Evolutionary conservation across 2,888 invertebrate species (phyloP).

Genomic region (Alviniconcha strummeri): DNA sequence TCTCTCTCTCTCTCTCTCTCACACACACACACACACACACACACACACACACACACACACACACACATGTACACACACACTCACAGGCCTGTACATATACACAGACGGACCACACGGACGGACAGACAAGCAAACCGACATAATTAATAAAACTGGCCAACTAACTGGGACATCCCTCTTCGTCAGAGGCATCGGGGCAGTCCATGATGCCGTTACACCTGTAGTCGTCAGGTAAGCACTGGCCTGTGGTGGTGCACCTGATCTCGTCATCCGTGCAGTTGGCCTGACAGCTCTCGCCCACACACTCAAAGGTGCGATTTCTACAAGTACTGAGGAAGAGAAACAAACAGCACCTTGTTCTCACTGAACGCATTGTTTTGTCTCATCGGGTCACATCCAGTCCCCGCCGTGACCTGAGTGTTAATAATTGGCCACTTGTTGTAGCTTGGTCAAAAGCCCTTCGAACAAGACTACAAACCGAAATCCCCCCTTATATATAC

Average conservation of each 20-base stretch:
- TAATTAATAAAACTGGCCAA: neutral
- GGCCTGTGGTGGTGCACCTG: conserved; percentile 36
- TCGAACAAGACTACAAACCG: no score
- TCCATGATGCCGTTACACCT: conserved; percentile 47
- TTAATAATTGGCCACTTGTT: no score
- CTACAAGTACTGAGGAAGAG: conserved; percentile 49
- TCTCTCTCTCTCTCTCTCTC: neutral
- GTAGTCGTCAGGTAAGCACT: conserved; percentile 44
- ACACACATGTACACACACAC: neutral
- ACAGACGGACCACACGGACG: neutral
- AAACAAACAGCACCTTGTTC: neutral
- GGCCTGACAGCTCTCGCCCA: conserved; percentile 44
- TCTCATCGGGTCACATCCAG: no score
- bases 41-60: conserved; percentile 1
- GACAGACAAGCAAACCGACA: no score
- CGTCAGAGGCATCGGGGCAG: conserved; percentile 54
- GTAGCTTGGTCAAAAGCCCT: no score
- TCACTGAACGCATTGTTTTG: no score
- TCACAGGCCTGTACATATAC: neutral
- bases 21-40: neutral
- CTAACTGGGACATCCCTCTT: conserved; percentile 33
- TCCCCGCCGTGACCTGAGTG: no score
- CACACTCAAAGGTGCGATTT: conserved; percentile 57
- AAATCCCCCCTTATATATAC: no score
- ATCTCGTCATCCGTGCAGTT: conserved; percentile 39